A percentile compares a stretch with the other conserved stretches of the same genome.
phyloP scores from a whole-genome alignment of 2,113 vertebrate genomes.

The Pimephales promelas region DNA sequence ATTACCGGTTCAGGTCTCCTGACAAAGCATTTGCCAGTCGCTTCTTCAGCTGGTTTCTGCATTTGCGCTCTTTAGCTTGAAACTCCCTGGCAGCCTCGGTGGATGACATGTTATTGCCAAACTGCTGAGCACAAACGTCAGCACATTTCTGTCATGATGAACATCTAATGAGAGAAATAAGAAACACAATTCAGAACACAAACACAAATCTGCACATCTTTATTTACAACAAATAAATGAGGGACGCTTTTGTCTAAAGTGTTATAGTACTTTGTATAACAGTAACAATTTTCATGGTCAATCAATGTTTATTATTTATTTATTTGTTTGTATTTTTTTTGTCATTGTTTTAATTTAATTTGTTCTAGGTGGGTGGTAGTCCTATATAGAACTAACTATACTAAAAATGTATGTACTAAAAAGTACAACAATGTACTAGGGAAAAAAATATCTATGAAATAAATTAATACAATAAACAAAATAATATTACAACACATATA shows the following conservation, averaged over 20 bases:
- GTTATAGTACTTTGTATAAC: not conserved
- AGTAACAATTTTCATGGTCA: not conserved
- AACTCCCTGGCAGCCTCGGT: constrained; percentile 51
- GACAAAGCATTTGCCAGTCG: constrained; percentile 53
- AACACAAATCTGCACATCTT: too few relatives aligned
- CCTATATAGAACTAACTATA: not conserved
- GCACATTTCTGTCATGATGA: constrained; percentile 17
- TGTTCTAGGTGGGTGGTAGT: too few relatives aligned
- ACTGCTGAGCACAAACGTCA: constrained; percentile 25
- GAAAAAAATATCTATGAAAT: not conserved
- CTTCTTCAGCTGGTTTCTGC: constrained; percentile 48
- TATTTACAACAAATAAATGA: not conserved
- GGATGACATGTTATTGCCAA: constrained; percentile 48
- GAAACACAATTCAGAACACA: constrained; percentile 16
- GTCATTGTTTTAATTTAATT: not conserved
- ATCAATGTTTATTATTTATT: not conserved
- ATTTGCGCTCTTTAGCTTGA: constrained; percentile 55
- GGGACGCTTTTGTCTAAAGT: not conserved
- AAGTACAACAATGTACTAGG: not conserved
- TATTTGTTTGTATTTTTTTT: too few relatives aligned
- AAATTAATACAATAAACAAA: not conserved
- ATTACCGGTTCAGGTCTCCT: constrained; percentile 55
- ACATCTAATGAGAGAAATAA: constrained; percentile 2
- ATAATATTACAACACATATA: too few relatives aligned
- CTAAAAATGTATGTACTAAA: not conserved